Percentiles rank a stretch among this genome's conserved stretches.
phyloP scores from a whole-genome alignment of 2,113 vertebrate species.

The Baryphthengus martii region DNA sequence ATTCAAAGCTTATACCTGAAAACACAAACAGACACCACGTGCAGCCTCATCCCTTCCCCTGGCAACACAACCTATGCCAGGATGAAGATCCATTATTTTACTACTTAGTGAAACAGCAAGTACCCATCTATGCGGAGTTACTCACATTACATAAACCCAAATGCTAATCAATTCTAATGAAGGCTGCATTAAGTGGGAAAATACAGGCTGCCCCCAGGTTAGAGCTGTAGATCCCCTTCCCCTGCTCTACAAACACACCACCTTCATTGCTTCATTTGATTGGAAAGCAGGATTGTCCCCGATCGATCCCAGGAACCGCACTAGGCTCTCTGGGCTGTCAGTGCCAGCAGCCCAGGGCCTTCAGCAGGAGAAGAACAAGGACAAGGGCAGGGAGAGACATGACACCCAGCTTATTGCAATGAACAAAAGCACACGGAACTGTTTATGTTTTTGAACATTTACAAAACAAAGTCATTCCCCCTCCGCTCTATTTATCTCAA shows the following conservation, averaged over 20 bases:
- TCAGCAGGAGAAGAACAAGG: neutral
- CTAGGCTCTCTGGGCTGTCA: rapidly evolving
- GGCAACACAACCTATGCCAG: neutral
- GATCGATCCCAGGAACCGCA: rapidly evolving
- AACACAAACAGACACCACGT: rapidly evolving
- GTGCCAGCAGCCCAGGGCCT: neutral
- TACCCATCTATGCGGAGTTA: neutral
- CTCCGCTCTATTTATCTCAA: neutral
- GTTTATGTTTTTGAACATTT: neutral
- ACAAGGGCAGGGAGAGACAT: neutral
- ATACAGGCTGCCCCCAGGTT: neutral
- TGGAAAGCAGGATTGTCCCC: neutral
- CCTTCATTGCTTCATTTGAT: rapidly evolving
- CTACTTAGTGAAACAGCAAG: neutral
- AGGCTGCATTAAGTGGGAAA: neutral
- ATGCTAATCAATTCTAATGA: rapidly evolving
- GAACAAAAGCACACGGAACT: neutral
- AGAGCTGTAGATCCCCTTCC: neutral
- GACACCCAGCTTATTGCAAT: rapidly evolving
- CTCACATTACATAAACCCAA: neutral
- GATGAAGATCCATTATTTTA: neutral
- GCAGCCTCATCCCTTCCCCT: neutral
- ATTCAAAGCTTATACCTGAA: neutral
- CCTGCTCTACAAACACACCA: neutral
- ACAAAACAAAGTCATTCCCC: neutral